Evolutionary conservation across 2,113 vertebrate species (phyloP), one percentile per base, ranked within the genome.

Genomic region (Cyanocitta stelleri): DNA sequence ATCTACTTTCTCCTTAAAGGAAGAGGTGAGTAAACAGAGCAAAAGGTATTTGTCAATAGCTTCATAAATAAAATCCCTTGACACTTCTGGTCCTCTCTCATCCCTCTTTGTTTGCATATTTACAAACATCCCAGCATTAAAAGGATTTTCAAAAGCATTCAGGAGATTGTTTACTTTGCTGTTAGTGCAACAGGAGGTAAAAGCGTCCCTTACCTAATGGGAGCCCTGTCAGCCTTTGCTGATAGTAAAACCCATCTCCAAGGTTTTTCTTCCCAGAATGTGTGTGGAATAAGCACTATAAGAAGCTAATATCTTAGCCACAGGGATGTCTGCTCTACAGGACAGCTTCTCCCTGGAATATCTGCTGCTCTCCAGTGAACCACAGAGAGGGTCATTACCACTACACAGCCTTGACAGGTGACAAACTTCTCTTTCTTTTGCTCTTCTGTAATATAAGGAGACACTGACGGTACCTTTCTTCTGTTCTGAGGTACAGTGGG

Each of bases 81-180:
- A 74, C 39, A 41, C 20, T 51, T 64, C 66, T 91, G 41, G 48
- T 90, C n/a, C 76, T 86, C 16, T 61, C 81, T 67, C 56, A 90
- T 72, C 18, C 37, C 29, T 75, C 41, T 93, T 74, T 93, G 85
- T 95, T 63, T 93, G 90, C 92, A 46, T 93, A 81, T 89, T 96
- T 93, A 84, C 83, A 64, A 88, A 84, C 67, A 88, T 49, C 43
- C 49, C 41, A 48, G 72, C 76, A 86, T 56, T 52, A 90, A 78
- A 94, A 66, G 83, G 73, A 88, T 84, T 90, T 96, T 75, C 77
- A 83, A 72, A 94, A 89, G 87, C 61, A 54, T 79, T 84, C 44
- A 68, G 56, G 56, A 84, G 39, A 84, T 27, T 95, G 79, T 86
- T 93, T 89, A 86, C 48, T 64, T 61, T 84, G 35, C 61, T 93